Percentiles rank a stretch among this genome's conserved stretches.
These are phyloP conservation scores for Himalopsyche phryganea DNA, from an alignment of 1,140 invertebrate species.

Conservation along the genomic window DNA sequence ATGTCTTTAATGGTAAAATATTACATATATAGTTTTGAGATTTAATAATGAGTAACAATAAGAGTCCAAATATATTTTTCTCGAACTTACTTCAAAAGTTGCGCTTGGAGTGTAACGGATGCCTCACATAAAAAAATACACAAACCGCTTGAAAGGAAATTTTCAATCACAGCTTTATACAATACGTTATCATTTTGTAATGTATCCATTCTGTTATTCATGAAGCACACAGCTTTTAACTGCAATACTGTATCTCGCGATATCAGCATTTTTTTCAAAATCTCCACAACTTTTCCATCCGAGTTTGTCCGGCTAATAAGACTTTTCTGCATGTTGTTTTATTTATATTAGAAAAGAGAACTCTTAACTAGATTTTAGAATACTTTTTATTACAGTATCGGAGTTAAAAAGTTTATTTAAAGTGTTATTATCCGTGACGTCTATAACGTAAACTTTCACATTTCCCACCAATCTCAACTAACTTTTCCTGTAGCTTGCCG, in stretches of 20 bases:
- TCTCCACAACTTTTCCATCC: conserved; percentile 12
- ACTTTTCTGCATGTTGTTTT: not conserved
- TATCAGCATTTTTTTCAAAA: conserved; percentile 27
- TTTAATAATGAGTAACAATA: too few species aligned
- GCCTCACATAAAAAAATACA: conserved; percentile 30
- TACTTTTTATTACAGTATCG: not conserved
- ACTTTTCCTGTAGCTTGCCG: not conserved
- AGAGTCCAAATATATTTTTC: too few species aligned
- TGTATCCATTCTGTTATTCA: conserved; percentile 9
- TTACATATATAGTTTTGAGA: too few species aligned
- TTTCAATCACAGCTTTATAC: conserved; percentile 2
- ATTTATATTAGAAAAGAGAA: not conserved
- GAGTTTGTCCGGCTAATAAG: not conserved
- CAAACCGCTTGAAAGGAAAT: conserved; percentile 23
- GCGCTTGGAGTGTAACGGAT: conserved; percentile 16
- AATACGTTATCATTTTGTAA: not conserved
- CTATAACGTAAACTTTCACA: not conserved
- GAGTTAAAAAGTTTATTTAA: not conserved
- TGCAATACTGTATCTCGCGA: conserved; percentile 25
- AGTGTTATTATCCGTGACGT: not conserved
- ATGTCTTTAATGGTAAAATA: too few species aligned
- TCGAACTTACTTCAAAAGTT: conserved; percentile 23
- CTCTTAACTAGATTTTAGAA: not conserved
- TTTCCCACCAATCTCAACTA: not conserved
- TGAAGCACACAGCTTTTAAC: conserved; percentile 19